Evolutionary conservation across 2,797 vertebrate species (phyloP), one percentile per base, ranked within the genome.

Genomic region (Notolabrus celidotus): DNA sequence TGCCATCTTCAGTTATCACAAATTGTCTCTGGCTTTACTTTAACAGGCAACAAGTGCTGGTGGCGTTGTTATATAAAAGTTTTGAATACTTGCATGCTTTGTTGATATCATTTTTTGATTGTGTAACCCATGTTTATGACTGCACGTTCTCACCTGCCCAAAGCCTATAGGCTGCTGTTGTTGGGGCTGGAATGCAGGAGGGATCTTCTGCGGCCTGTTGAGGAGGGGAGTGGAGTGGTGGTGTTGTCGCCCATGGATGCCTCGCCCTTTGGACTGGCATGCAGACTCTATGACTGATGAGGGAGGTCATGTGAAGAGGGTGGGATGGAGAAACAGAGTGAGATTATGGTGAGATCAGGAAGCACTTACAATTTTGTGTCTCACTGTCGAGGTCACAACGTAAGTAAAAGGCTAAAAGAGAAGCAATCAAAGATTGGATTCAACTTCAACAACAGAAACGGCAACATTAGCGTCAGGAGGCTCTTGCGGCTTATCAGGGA

Each of bases 191-290:
- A 97, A 98, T 94, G 96, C 94, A 84, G 96, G 94, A 72, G 92
- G 72, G 79, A 96, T 86, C 93, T 98, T 98, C 82, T 96, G 97
- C 50, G 95, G 96, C 76, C 95, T 94, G 92, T 91, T 96, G 88
- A 96, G 92, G 76, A 89, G 88, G 54, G 83, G 23, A 54, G 94
- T 95, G 58, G 92, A 87, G 89, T 94, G 95, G 67, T 95, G 96
- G 82, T 93, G 95, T 54, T 92, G 93, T 79, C 95, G 96, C 66
- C 94, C 94, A 78, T 92, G 93, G 84, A 92, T 89, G 88, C 94
- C 92, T 52, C 95, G 95, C 65, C 96, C 95, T 93, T 94, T 98
- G 63, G 93, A 95, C 88, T 94, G 97, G 93, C 92, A 97, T 0
- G 72, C 77, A 73, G 90, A 90, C 87, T 96, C 97, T 93, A 92